Percentiles rank a stretch among this genome's conserved stretches.
Evolutionary conservation across 2,888 invertebrate species (phyloP).

Genomic region (Cepaea hortensis): DNA sequence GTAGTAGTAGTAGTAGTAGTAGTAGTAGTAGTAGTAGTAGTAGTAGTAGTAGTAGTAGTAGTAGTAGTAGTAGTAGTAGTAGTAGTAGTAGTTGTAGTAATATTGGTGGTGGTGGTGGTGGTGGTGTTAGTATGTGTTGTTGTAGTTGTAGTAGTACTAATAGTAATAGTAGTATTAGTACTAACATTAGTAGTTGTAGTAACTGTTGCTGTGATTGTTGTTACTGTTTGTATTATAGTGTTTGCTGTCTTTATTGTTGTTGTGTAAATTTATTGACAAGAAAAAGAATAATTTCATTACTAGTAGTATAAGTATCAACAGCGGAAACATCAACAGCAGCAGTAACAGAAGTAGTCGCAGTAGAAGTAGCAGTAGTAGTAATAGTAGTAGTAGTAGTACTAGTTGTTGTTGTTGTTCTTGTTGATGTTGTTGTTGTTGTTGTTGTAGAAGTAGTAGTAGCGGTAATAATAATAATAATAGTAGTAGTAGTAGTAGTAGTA

Average conservation of each 20-base stretch:
- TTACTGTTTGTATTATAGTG: no score
- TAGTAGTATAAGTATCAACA: no score
- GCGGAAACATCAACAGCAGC: no score
- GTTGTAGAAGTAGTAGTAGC: not conserved
- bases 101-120: not conserved
- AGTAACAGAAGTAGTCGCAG: no score
- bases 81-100: not conserved
- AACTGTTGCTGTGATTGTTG: no score
- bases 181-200: not conserved
- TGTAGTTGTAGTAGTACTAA: not conserved
- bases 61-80: not conserved
- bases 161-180: not conserved
- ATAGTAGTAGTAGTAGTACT: no score
- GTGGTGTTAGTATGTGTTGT: not conserved
- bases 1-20: constrained; percentile 2
- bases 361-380: no score
- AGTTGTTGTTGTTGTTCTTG: no score
- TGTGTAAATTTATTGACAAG: no score
- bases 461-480: not conserved
- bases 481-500: constrained; percentile 5
- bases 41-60: not conserved
- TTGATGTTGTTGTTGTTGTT: no score
- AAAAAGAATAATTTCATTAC: not conserved
- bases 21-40: not conserved
- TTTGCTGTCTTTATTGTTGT: no score